Evolutionary conservation across 37 sponge, comb jelly and placozoan species (phyloP), one percentile per base, ranked within the genome.

Genomic region (Mnemiopsis leidyi): DNA sequence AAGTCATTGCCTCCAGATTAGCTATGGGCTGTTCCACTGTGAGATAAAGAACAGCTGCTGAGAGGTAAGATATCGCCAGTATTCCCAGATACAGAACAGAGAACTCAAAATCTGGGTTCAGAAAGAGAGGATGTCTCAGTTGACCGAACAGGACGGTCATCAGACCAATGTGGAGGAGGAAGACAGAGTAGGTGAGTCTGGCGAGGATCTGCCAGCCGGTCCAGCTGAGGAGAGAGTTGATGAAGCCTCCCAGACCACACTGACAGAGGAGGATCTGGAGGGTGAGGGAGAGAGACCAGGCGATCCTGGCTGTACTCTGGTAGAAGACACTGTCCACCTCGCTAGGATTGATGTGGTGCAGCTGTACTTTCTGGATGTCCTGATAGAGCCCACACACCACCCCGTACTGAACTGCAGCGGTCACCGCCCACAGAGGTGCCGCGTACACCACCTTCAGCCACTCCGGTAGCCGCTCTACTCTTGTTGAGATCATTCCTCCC

Each of bases 221-320:
- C 82, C 82, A 79, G 7, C 37, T 36, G 35, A 79, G 82, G 1
- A 79, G n/a, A n/a, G n/a, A n/a, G n/a, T n/a, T n/a, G n/a, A n/a
- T n/a, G n/a, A n/a, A n/a, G n/a, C n/a, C n/a, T n/a, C n/a, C n/a
- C n/a, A n/a, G n/a, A n/a, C n/a, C n/a, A n/a, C n/a, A n/a, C n/a
- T n/a, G n/a, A n/a, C 82, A 79, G 2, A 79, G 37, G 38, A 79
- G 26, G 5, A 79, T 34, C 37, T 79, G 82, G 35, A 79, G 28
- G 26, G 38, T 34, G 21, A 79, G 36, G 36, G 82, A 20, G 26
- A 29, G 3, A 36, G 38, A 36, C 82, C 82, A 79, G 3, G 82
- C 82, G 82, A 79, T 26, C 5, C 82, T 36, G 7, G 82, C 34
- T 38, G 35, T 7, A 1, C 18, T 32, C 35, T 34, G 37, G 23